phyloP scores from a whole-genome alignment of 2,113 vertebrate species.

The Danionella cerebrum region DNA sequence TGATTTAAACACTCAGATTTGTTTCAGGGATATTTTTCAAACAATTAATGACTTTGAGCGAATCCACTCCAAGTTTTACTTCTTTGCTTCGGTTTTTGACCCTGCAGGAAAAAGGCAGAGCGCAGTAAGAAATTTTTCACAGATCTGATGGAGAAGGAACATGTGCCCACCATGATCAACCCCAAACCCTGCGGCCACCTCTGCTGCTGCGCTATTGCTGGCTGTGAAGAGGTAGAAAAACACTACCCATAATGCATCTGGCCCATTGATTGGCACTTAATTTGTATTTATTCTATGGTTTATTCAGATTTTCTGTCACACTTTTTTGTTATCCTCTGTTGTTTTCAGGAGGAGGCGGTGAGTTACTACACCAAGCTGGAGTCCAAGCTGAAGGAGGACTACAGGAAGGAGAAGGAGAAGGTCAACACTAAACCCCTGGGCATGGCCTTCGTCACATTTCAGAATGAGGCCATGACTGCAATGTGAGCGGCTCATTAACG shows the following conservation, averaged over 20 bases:
- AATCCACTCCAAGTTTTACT: not conserved
- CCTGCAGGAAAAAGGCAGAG: constrained; percentile 87
- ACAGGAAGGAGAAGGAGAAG: constrained; percentile 91
- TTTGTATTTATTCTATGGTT: no score
- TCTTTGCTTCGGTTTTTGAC: not conserved
- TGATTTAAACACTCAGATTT: no score
- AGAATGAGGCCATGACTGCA: constrained; percentile 91
- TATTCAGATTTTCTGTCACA: no score
- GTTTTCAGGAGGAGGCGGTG: constrained; percentile 82
- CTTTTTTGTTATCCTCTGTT: not conserved
- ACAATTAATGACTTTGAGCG: no score
- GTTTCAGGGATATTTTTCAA: no score
- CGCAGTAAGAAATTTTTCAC: constrained; percentile 91
- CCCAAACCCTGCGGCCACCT: constrained; percentile 96
- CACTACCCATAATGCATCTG: not conserved
- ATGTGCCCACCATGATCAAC: constrained; percentile 87
- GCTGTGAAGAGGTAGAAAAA: constrained; percentile 82
- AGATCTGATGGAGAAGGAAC: constrained; percentile 84
- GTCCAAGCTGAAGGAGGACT: constrained; percentile 90
- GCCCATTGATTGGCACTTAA: no score
- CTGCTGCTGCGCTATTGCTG: constrained; percentile 87
- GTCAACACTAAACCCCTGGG: constrained; percentile 93
- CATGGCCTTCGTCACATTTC: constrained; percentile 98
- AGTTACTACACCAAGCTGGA: constrained; percentile 90
- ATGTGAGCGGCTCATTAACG: no score